Percentiles rank a stretch among this genome's conserved stretches.
Conservation (phyloP, 2,797 vertebrate species). For the Ispidina lecontei region DNA sequence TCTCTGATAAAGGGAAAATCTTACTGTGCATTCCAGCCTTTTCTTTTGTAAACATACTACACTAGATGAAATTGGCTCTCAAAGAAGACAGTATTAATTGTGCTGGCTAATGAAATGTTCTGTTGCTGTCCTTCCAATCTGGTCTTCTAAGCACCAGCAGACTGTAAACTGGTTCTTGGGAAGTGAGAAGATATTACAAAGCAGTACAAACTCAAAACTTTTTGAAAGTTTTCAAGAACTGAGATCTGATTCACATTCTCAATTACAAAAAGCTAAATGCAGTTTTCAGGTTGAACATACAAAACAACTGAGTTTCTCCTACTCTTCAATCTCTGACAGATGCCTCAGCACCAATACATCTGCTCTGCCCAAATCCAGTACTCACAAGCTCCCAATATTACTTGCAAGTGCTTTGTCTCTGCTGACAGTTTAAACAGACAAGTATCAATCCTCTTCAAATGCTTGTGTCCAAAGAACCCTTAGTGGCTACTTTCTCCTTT, state of each 20-base stretch:
- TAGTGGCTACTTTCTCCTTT: not conserved
- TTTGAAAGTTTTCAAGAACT: slow-evolving; percentile 23
- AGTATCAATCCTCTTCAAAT: not conserved
- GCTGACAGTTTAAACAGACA: slow-evolving; percentile 34
- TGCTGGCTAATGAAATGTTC: slow-evolving; percentile 67
- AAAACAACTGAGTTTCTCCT: slow-evolving; percentile 18
- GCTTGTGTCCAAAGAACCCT: not conserved
- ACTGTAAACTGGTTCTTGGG: slow-evolving; percentile 70
- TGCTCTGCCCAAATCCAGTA: not conserved
- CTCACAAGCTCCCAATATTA: not conserved
- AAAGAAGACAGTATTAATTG: slow-evolving; percentile 75
- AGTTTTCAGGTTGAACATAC: slow-evolving; percentile 18
- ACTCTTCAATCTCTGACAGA: not conserved
- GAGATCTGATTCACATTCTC: slow-evolving; percentile 32
- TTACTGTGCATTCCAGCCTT: slow-evolving; percentile 72
- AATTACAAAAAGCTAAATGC: slow-evolving; percentile 6
- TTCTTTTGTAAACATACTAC: slow-evolving; percentile 74
- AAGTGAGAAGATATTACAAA: slow-evolving; percentile 62
- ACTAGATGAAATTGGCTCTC: slow-evolving; percentile 70
- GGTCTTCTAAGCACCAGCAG: slow-evolving; percentile 62
- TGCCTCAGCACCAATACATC: slow-evolving; percentile 14
- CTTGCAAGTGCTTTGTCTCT: not conserved
- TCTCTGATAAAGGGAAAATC: slow-evolving; percentile 74
- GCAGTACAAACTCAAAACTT: not conserved
- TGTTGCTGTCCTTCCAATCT: slow-evolving; percentile 54